Conservation (phyloP, 2,113 vertebrate species). For the Catharus minimus region DNA sequence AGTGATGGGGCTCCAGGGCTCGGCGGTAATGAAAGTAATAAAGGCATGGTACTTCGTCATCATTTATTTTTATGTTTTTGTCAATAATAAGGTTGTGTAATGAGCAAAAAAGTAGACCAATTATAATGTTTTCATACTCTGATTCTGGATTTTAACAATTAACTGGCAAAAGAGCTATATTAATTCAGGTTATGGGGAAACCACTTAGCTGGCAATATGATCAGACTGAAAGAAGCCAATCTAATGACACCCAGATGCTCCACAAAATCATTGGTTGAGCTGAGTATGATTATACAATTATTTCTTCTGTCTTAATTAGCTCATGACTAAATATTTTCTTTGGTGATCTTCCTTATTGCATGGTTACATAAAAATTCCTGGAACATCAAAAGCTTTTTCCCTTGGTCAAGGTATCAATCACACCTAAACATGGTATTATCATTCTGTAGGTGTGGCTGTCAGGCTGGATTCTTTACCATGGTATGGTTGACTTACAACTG, state of each 20-base stretch:
- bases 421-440: rapidly evolving
- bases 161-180: not conserved
- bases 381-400: not conserved
- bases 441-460: not conserved
- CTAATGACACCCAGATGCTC: conserved; percentile 10
- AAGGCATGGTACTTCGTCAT: not conserved
- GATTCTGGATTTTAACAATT: not conserved
- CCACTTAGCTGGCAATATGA: not conserved
- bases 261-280: not conserved
- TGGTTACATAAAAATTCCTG: not conserved
- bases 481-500: not conserved
- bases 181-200: conserved; percentile 20
- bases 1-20: not conserved
- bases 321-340: not conserved
- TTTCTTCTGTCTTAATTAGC: not conserved
- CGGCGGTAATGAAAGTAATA: not conserved
- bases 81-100: not conserved
- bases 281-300: not conserved
- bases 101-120: not conserved
- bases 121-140: not conserved
- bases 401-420: not conserved
- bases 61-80: conserved; percentile 14
- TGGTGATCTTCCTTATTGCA: not conserved
- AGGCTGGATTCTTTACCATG: not conserved
- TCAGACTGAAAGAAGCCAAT: not conserved